phyloP scores from a whole-genome alignment of 1,140 invertebrate genomes.

The Trachelipus rathkii region DNA sequence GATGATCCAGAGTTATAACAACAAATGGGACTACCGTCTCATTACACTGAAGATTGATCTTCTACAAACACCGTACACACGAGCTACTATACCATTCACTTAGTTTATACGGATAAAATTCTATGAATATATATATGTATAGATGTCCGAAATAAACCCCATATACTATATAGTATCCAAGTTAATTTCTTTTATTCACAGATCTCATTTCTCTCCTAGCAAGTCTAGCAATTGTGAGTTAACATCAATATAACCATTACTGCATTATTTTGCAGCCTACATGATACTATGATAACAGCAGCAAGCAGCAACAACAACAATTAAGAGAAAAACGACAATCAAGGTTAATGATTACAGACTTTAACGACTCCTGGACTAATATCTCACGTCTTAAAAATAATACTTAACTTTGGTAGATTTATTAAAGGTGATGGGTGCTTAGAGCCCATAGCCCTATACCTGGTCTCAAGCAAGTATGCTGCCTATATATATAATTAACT shows the following conservation, averaged over 20 bases:
- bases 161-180: neutral
- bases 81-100: too few species aligned
- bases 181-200: conserved; percentile 36
- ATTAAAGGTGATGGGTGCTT: neutral
- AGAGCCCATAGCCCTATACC: neutral
- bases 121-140: too few species aligned
- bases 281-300: neutral
- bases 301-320: conserved; percentile 28
- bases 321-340: conserved; percentile 3
- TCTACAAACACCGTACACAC: conserved; percentile 31
- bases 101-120: conserved; percentile 16
- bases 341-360: neutral
- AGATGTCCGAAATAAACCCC: conserved; percentile 4
- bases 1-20: conserved; percentile 25
- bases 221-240: conserved; percentile 39
- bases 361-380: neutral
- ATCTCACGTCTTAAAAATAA: neutral
- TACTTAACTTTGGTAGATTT: neutral
- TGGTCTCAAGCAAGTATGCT: neutral
- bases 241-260: conserved; percentile 35
- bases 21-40: conserved; percentile 23
- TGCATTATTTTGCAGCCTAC: neutral
- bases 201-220: conserved; percentile 38
- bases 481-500: too few species aligned
- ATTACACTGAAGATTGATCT: conserved; percentile 22